These are phyloP conservation scores for Eudasyphora cyanicolor DNA, from an alignment of 2,888 invertebrate species.

Conservation along the genomic window DNA sequence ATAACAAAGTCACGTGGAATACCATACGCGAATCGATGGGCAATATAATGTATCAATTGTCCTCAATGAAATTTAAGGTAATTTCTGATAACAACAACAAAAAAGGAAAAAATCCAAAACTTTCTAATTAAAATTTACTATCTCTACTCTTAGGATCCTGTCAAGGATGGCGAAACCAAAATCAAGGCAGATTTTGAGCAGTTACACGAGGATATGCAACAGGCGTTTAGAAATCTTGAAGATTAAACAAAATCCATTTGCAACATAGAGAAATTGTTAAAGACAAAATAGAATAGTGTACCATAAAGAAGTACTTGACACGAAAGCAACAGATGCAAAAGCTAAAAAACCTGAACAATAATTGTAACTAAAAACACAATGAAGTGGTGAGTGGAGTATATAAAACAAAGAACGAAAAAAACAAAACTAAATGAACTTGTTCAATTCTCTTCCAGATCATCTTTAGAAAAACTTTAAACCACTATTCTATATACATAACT, in stretches of 20 bases:
- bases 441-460: conserved; percentile 4
- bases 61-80: conserved; percentile 99
- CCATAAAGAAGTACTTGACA: neutral
- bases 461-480: neutral
- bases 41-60: conserved; percentile 95
- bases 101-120: no score
- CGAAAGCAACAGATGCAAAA: conserved; percentile 37
- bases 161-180: conserved; percentile 98
- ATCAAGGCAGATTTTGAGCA: conserved; percentile 98
- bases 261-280: conserved; percentile 2
- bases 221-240: conserved; percentile 98
- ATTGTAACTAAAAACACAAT: conserved; percentile 42
- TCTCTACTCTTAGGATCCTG: conserved; percentile 89
- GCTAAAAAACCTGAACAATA: conserved; percentile 65
- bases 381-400: conserved; percentile 32
- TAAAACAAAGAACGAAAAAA: neutral
- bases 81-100: conserved; percentile 53
- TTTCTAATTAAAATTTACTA: conserved; percentile 9
- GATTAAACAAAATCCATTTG: conserved; percentile 84
- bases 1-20: conserved; percentile 98
- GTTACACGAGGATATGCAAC: conserved; percentile 97
- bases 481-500: conserved; percentile 12
- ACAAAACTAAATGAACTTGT: neutral
- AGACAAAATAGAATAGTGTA: neutral
- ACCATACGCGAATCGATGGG: conserved; percentile 97